Evolutionary conservation across 2,113 vertebrate species (phyloP).

Genomic region (Arvicanthis niloticus): DNA sequence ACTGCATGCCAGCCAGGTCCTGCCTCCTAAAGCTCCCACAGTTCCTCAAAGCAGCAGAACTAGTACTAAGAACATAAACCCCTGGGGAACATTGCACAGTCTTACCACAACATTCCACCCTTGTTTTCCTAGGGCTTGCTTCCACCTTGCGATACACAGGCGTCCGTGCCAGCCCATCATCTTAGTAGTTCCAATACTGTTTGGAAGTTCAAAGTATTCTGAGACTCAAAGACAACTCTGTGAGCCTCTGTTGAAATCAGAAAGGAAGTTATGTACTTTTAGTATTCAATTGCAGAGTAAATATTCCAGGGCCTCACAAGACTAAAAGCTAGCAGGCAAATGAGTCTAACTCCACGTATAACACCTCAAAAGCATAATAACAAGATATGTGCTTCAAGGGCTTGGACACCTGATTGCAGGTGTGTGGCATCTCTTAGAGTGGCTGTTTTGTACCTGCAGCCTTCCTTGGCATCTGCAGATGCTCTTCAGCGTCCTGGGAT

Average conservation of each 20-base stretch:
- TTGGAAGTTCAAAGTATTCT: background rate
- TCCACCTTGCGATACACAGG: background rate
- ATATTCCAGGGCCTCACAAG: background rate
- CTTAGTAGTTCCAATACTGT: background rate
- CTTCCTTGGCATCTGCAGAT: background rate
- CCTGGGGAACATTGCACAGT: background rate
- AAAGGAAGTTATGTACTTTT: background rate
- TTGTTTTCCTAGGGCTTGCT: background rate
- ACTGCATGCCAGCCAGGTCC: background rate
- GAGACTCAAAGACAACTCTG: background rate
- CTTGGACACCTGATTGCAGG: background rate
- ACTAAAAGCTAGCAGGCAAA: background rate
- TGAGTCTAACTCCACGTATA: background rate
- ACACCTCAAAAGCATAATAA: background rate
- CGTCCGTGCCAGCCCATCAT: too few relatives aligned
- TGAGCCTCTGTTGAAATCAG: background rate
- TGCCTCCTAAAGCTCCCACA: background rate
- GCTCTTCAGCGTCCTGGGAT: background rate
- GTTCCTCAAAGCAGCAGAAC: background rate
- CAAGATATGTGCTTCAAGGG: background rate
- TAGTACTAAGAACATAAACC: background rate
- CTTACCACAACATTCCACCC: background rate
- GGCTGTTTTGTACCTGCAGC: background rate
- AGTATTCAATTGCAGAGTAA: background rate
- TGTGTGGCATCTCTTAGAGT: background rate